Percentiles rank a stretch among this genome's conserved stretches.
phyloP scores from a whole-genome alignment of 1,140 invertebrate genomes.

The Pseudomyrmex cubaensis region DNA sequence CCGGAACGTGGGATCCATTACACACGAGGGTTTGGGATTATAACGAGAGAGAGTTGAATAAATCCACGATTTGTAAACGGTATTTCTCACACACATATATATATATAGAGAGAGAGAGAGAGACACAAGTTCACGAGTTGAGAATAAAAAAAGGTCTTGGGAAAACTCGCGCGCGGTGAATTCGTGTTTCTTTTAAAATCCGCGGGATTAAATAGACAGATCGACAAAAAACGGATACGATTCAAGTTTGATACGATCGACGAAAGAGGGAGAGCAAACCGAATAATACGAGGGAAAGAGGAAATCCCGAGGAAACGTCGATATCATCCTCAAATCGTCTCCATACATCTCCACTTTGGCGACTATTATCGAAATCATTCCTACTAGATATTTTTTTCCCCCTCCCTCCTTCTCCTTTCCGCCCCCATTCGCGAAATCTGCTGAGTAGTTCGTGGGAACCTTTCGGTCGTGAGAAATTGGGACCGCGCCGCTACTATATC shows the following conservation, averaged over 20 bases:
- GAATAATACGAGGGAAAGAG: conserved; percentile 20
- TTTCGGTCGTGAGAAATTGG: conserved; percentile 71
- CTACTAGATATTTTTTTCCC: conserved; percentile 7
- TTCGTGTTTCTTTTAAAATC: not conserved
- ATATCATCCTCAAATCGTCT: conserved; percentile 35
- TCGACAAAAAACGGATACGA: conserved; percentile 13
- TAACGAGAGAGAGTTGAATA: not conserved
- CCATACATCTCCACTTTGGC: conserved; percentile 34
- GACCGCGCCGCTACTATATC: conserved; percentile 55
- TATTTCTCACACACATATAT: not conserved
- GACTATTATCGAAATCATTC: conserved; percentile 53
- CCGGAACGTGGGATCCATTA: not conserved
- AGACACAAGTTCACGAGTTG: too few relatives aligned
- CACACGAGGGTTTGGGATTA: not conserved
- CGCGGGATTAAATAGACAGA: not conserved
- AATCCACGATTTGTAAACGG: not conserved
- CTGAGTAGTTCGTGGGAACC: conserved; percentile 61
- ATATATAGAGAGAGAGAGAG: too few relatives aligned
- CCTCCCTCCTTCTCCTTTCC: too few relatives aligned
- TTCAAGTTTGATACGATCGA: conserved; percentile 32
- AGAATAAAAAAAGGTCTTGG: too few relatives aligned
- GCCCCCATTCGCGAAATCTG: conserved; percentile 42
- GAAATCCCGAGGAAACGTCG: conserved; percentile 22
- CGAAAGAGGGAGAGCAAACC: not conserved
- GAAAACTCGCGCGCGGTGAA: not conserved